Evolutionary conservation across 1,140 invertebrate genomes (phyloP), one percentile per base, ranked within the genome.

Genomic region (Bombus confusus): DNA sequence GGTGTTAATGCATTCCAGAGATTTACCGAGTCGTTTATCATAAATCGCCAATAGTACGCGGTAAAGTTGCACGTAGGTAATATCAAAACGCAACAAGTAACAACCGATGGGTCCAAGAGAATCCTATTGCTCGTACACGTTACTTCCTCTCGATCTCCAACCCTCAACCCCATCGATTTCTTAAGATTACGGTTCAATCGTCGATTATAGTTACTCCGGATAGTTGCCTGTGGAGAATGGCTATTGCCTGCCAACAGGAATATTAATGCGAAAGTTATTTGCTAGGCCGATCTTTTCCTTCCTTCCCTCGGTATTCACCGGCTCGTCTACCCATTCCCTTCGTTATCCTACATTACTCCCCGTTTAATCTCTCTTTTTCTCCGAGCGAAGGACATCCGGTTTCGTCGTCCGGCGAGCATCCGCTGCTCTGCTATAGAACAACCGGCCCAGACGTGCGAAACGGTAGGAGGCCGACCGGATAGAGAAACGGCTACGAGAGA

Each of bases 231-330:
- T 91, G 91, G 88, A 52, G 47, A 90, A 90, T 87, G 84, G 80
- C 87, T 80, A 91, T 91, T 88, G 89, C 86, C 91, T 91, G 90
- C 90, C 92, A 92, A 93, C 92, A 86, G 90, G 90, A 92, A 91
- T 92, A 93, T 93, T 93, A 93, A 93, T 92, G 92, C 88, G 87
- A 93, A 93, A 92, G 91, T 85, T 91, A 91, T 92, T 93, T 87
- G 86, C 81, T n/a, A 83, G 87, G 69, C 18, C 37, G 59, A 59
- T 77, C 57, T 71, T 72, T 82, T 52, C 57, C 43, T 72, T 74
- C 62, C 57, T 71, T 91, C 87, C 75, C 86, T 52, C 74, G 62
- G 72, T 41, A 69, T 57, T 78, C 34, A 31, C 68, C 31, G 34
- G 52, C 34, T n/a, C n/a, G 41, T 25, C 75, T 18, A 12, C 34